Base-by-base conservation (phyloP, 1,140 invertebrate genomes). In the Drepana arcuata region DNA sequence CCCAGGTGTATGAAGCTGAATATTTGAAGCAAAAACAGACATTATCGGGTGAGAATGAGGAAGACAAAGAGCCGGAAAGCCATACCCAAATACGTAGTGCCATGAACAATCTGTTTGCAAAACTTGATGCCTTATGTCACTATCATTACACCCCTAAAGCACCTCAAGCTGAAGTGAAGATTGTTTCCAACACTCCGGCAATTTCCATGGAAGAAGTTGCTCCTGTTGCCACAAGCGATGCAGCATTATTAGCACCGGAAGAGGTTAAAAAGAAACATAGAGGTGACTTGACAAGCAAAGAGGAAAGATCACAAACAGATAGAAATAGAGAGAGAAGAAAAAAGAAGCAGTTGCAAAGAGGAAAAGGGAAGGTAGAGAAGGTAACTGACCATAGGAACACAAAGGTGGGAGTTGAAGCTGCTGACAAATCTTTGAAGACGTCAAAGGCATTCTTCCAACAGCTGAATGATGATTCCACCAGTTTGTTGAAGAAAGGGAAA, bases 181-280 rank as follows among this genome's bases (percentile, higher is more conserved):
- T 99, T 49, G 84, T 99, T 1, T 94, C 87, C 32, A 99, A 99
- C 78, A 81, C 96, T 44, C 95, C 96, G 10, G 93, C 96, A 2
- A 92, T 99, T 32, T 88, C 83, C 15, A 94, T 98, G 88, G 98
- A 99, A 84, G 97, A 99, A 84, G 94, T 97, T n/a, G 94, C 94
- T 2, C 97, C 96, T 16, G 85, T 94, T 1, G 89, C 90, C 13
- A 88, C 91, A 0, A 95, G 90, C 63, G 94, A 97, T 85, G 93
- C 92, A 7, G 86, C 90, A 0, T 75, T 98, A 11, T 79, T 99
- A 25, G 97, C 98, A 12, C 97, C 98, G 2, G 95, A 99, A 83
- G 97, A 99, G 89, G 84, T 99, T 9, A 89, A 92, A 83, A 89
- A 75, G 14, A 95, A 93, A 84, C 70, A 80, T n/a, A 93, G 90